Base-by-base conservation (phyloP, 2,113 vertebrate genomes). In the Pseudopodoces humilis region DNA sequence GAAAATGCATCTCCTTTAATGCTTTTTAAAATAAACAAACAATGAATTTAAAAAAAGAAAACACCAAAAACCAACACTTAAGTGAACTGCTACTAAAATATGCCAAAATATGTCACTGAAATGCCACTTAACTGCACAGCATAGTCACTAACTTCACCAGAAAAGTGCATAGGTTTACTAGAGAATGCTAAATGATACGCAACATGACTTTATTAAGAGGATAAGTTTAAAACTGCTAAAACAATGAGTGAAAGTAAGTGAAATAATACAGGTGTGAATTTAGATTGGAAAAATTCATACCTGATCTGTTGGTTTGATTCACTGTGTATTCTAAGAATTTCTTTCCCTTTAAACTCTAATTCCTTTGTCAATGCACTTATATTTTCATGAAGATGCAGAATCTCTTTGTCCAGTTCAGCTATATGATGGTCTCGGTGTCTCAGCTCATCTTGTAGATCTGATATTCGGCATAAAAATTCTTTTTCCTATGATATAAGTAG, bases 261-360 rank as follows among this genome's bases (percentile, higher is more conserved):
- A 87, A 85, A 69, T 37, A 65, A 86, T 14, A 41, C 8, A 65
- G 8, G 53, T 59, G 28, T 84, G 64, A 77, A 76, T 77, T 82
- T 53, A 28, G 31, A 91, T 17, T 55, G 41, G 80, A 80, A 81
- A 90, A 88, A 58, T 24, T 80, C 95, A 92, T 97, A 99, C 99
- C 99, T 99, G 97, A 99, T 99, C 96, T 99, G 99, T 83, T 99
- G 99, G 92, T 99, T 99, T 95, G 99, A 99, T 96, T 99, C 99
- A 64, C 99, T 99, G 94, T 99, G 99, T 97, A 99, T 99, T 98
- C 99, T 99, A 60, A 99, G 98, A 95, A 99, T 98, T 98, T 99
- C 99, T 91, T 99, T 99, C 86, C 99, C 99, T 97, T 99, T 99
- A 72, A 99, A 98, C 97, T 99, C 99, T 97, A 99, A 96, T 97